Evolutionary conservation across 2,888 invertebrate genomes (phyloP).

Genomic region (Drosophila tanythrix): DNA sequence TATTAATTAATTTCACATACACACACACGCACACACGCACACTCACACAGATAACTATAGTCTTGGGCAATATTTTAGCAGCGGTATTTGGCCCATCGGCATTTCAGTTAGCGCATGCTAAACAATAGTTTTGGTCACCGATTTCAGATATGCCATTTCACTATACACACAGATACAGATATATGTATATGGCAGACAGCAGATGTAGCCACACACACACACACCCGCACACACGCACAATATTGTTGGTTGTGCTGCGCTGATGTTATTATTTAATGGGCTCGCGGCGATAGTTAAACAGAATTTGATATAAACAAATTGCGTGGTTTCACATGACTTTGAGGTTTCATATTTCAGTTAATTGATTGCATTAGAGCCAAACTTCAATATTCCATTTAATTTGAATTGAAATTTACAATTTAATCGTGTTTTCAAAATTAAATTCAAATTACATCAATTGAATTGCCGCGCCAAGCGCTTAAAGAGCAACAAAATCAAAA

Average conservation of each 20-base stretch:
- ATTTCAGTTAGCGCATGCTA: slow-evolving; percentile 55
- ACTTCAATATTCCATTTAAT: slow-evolving; percentile 20
- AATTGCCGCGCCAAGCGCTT: slow-evolving; percentile 8
- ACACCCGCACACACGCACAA: not conserved
- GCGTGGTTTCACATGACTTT: slow-evolving; percentile 34
- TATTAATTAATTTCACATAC: slow-evolving; percentile 75
- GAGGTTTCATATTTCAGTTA: slow-evolving; percentile 39
- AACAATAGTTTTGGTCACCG: slow-evolving; percentile 63
- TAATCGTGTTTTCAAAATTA: slow-evolving; percentile 14
- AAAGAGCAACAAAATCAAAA: slow-evolving; percentile 1
- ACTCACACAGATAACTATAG: slow-evolving; percentile 13
- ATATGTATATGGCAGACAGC: not conserved
- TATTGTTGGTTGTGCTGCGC: slow-evolving; percentile 20
- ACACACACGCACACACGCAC: slow-evolving; percentile 5
- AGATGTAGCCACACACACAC: slow-evolving; percentile 13
- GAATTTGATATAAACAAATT: slow-evolving; percentile 64
- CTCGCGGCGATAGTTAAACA: slow-evolving; percentile 66
- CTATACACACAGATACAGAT: not conserved
- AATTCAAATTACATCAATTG: slow-evolving; percentile 28
- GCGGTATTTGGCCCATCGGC: slow-evolving; percentile 51
- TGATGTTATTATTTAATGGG: slow-evolving; percentile 49
- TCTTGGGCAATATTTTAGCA: slow-evolving; percentile 61
- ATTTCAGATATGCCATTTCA: slow-evolving; percentile 39
- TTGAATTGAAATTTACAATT: slow-evolving; percentile 25
- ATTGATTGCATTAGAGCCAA: slow-evolving; percentile 37